These are phyloP conservation scores for Eupithecia vulgata DNA, from an alignment of 2,888 invertebrate species.

Conservation along the genomic window DNA sequence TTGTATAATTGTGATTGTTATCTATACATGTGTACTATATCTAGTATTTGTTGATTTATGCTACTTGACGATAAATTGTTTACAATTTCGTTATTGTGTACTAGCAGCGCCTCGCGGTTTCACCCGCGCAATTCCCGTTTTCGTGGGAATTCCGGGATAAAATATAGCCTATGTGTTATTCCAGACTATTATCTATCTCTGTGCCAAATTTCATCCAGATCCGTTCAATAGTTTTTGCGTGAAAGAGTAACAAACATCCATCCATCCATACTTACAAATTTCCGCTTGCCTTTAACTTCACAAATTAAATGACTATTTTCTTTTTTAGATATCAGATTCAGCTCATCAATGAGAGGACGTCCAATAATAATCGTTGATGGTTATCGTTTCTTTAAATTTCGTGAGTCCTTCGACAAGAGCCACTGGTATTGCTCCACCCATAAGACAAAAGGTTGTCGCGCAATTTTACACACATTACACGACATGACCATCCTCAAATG, in stretches of 20 bases:
- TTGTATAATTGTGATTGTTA: too few species aligned
- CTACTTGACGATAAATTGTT: not conserved
- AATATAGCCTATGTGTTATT: too few species aligned
- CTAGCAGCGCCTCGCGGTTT: too few species aligned
- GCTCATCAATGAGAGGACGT: not conserved
- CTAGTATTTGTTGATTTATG: not conserved
- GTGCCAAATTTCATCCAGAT: too few species aligned
- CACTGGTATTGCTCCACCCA: conserved; percentile 6
- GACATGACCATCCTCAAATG: conserved; percentile 1
- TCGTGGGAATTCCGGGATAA: too few species aligned
- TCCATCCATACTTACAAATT: too few species aligned
- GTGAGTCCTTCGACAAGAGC: not conserved
- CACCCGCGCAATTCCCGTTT: too few species aligned
- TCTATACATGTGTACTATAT: not conserved
- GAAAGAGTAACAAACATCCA: too few species aligned
- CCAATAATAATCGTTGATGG: conserved; percentile 1
- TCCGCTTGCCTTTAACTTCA: too few species aligned
- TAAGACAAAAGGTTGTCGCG: not conserved
- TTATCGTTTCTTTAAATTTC: not conserved
- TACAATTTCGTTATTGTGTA: too few species aligned
- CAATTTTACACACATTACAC: not conserved
- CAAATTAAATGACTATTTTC: not conserved
- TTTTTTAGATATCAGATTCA: conserved; percentile 1
- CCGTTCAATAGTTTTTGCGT: too few species aligned
- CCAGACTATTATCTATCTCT: too few species aligned